Conservation (phyloP, 2,113 vertebrate species). For the Actenoides hombroni region DNA sequence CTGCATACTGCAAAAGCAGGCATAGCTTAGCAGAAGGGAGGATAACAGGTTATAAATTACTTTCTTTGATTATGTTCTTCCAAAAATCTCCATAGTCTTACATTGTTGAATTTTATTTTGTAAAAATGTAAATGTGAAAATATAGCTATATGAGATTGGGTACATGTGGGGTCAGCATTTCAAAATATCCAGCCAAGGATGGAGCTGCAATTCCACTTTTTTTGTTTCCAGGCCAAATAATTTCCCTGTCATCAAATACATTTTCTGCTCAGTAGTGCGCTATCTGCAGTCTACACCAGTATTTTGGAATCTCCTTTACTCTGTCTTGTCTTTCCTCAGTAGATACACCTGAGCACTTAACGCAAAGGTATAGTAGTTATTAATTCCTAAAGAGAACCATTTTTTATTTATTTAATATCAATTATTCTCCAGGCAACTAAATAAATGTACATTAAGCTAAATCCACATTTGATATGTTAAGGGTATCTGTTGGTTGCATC, state of each 20-base stretch:
- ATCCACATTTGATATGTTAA: background rate
- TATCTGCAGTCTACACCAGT: background rate
- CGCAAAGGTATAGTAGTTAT: background rate
- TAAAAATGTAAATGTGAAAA: background rate
- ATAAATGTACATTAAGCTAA: background rate
- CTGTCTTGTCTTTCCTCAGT: background rate
- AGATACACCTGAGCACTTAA: background rate
- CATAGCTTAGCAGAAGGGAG: background rate
- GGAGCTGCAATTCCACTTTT: background rate
- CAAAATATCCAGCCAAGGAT: background rate
- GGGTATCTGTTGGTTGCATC: background rate
- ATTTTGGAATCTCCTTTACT: background rate
- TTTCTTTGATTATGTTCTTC: constrained; percentile 29
- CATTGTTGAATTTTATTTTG: constrained; percentile 15
- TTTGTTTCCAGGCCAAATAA: background rate
- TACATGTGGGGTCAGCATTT: background rate
- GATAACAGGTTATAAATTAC: constrained; percentile 40
- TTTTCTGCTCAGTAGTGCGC: background rate
- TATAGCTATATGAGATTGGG: background rate
- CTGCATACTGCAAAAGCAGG: constrained; percentile 18
- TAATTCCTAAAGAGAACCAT: background rate
- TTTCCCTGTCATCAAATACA: background rate
- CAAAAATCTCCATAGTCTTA: constrained; percentile 24
- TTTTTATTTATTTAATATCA: background rate
- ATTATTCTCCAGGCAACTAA: background rate